phyloP scores from a whole-genome alignment of 2,797 vertebrate genomes.

The Macropus fuliginosus region DNA sequence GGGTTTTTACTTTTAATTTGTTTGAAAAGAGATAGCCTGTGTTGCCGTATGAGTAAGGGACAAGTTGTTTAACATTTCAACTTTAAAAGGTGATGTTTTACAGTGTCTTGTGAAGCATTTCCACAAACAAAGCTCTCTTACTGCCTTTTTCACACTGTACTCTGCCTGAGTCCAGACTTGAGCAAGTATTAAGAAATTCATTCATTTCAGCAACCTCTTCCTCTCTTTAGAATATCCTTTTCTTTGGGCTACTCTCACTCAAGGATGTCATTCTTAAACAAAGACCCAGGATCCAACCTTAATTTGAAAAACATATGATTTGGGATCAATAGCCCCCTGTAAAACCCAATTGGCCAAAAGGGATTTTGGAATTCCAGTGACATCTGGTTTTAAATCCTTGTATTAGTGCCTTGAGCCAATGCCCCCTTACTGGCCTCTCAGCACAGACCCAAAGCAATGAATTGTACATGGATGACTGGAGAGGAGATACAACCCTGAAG shows the following conservation, averaged over 20 bases:
- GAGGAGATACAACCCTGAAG: slow-evolving; percentile 78
- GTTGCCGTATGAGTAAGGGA: slow-evolving; percentile 54
- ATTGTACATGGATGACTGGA: not conserved
- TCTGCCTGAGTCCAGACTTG: slow-evolving; percentile 76
- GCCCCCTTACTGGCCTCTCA: not conserved
- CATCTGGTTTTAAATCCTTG: slow-evolving; percentile 73
- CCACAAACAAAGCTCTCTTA: slow-evolving; percentile 64
- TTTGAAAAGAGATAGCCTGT: slow-evolving; percentile 68
- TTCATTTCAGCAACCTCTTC: slow-evolving; percentile 78
- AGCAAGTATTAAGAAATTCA: slow-evolving; percentile 78
- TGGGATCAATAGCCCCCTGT: slow-evolving; percentile 77
- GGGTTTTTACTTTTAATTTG: slow-evolving; percentile 54
- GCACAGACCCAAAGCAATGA: not conserved
- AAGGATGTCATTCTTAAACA: slow-evolving; percentile 82
- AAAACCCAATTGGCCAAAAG: slow-evolving; percentile 76
- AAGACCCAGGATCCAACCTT: slow-evolving; percentile 81
- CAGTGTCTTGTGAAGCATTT: slow-evolving; percentile 73
- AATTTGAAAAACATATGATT: slow-evolving; percentile 84
- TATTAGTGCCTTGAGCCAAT: not conserved
- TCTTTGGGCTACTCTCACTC: slow-evolving; percentile 77
- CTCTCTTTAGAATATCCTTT: slow-evolving; percentile 79
- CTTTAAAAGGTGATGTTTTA: slow-evolving; percentile 73
- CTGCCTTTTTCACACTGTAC: slow-evolving; percentile 65
- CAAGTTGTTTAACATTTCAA: slow-evolving; percentile 77
- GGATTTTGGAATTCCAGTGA: slow-evolving; percentile 79